Evolutionary conservation across 2,797 vertebrate species (phyloP), one percentile per base, ranked within the genome.

Genomic region (Silurus lanzhouensis): DNA sequence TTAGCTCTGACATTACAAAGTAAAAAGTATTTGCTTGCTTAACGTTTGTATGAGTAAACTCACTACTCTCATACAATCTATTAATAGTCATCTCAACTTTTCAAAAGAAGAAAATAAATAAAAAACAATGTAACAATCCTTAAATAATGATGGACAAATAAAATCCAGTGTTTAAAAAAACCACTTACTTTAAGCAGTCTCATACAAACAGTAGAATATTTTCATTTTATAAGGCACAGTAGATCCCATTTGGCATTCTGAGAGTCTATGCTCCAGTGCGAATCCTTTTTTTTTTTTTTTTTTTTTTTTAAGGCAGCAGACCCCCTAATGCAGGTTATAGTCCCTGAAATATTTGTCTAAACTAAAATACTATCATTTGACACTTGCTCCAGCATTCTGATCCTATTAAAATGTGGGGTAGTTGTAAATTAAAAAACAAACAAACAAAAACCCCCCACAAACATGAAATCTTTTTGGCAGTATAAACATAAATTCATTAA

Each of bases 161-260:
- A 79, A 78, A 92, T 94, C 94, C 93, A 94, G 94, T 94, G 94
- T 94, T 93, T 80, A 88, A 87, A 25, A 38, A 38, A 38, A 83
- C 84, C 90, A 74, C 72, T 88, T 72, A 82, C 87, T 88, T 91
- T 83, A 92, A 94, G 93, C 93, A 93, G 93, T 93, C 93, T 92
- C 90, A 92, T 93, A 93, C 91, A 91, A 89, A 91, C 87, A 88
- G 87, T 85, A 55, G 60, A 79, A n/a, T 91, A 84, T 88, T 83
- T 81, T 81, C 90, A 90, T 90, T 88, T 44, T 90, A 87, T 78
- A 91, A 94, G 92, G 93, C 92, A 93, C 91, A 91, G 87, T 84
- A 91, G 55, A 82, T 67, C 68, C 89, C 89, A 91, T 89, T 87
- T 63, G 85, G 86, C 88, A 66, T 38, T 90, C 86, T 22, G 17